phyloP scores from a whole-genome alignment of 2,797 vertebrate genomes.

The Aeoliscus strigatus region DNA sequence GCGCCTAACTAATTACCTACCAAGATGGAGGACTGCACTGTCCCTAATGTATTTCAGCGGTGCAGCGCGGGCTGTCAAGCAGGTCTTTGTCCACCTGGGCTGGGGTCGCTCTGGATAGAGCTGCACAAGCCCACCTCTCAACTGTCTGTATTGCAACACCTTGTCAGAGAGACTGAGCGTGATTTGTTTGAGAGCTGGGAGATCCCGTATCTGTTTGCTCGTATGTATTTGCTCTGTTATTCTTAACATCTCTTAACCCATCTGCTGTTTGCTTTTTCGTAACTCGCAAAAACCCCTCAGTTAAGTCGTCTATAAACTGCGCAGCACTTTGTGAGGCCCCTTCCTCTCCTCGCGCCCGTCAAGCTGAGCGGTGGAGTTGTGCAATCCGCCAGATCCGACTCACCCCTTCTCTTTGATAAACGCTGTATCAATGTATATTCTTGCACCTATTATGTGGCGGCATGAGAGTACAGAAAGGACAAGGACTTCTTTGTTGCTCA shows the following conservation, averaged over 20 bases:
- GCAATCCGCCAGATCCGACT: not conserved
- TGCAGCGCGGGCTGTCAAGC: conserved; percentile 5
- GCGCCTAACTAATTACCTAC: conserved; percentile 49
- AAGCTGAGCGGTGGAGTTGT: conserved; percentile 1
- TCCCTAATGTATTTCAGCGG: conserved; percentile 3
- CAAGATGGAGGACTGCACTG: conserved; percentile 27
- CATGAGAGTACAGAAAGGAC: too few species aligned
- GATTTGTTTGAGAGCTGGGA: conserved; percentile 5
- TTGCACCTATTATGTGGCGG: too few species aligned
- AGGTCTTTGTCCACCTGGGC: not conserved
- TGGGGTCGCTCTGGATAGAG: too few species aligned
- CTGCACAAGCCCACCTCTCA: too few species aligned
- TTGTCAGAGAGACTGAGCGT: conserved; percentile 4
- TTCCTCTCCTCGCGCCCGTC: conserved; percentile 18
- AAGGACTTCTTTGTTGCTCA: too few species aligned
- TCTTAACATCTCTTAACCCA: conserved; percentile 33
- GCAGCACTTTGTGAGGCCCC: too few species aligned
- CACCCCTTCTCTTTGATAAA: not conserved
- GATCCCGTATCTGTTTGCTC: conserved; percentile 19
- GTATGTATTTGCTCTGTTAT: conserved; percentile 44
- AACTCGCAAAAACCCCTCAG: conserved; percentile 23
- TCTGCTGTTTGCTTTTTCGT: conserved; percentile 34
- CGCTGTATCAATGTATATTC: not conserved
- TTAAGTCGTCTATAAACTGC: conserved; percentile 22
- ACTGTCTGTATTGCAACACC: conserved; percentile 23